phyloP scores from a whole-genome alignment of 2,888 invertebrate genomes.

The Cantharis rufa region DNA sequence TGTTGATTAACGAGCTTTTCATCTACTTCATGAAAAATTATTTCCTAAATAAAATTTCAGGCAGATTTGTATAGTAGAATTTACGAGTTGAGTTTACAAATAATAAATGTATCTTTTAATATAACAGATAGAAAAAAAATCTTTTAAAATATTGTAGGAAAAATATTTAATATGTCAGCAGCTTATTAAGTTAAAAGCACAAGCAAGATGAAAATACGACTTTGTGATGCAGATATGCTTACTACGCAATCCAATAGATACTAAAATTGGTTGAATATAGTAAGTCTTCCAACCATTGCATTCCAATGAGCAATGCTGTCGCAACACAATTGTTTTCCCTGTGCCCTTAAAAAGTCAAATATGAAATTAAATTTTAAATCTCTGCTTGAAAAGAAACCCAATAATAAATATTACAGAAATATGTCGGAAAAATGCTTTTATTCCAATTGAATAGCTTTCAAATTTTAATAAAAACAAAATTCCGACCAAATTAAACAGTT shows the following conservation, averaged over 20 bases:
- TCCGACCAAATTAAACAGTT: not conserved
- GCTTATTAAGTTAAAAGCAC: not conserved
- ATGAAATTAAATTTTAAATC: not conserved
- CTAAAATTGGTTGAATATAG: not conserved
- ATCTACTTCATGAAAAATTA: too few relatives aligned
- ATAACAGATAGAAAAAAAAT: too few relatives aligned
- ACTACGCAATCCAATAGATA: not conserved
- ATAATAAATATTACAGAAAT: not conserved
- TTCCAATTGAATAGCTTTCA: not conserved
- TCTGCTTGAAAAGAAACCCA: not conserved
- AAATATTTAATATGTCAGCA: too few relatives aligned
- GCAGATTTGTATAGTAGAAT: too few relatives aligned
- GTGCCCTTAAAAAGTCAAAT: not conserved
- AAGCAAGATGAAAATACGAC: not conserved
- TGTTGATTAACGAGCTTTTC: too few relatives aligned
- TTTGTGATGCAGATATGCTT: not conserved
- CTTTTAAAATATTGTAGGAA: too few relatives aligned
- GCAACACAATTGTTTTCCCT: not conserved
- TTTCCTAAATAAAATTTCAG: too few relatives aligned
- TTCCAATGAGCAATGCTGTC: not conserved
- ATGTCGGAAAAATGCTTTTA: not conserved
- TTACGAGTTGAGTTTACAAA: too few relatives aligned
- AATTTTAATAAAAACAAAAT: too few relatives aligned
- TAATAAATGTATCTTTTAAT: too few relatives aligned
- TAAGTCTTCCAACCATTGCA: not conserved